These are phyloP conservation scores for Diglossa cyanea DNA, from an alignment of 2,797 vertebrate species.

Conservation along the genomic window DNA sequence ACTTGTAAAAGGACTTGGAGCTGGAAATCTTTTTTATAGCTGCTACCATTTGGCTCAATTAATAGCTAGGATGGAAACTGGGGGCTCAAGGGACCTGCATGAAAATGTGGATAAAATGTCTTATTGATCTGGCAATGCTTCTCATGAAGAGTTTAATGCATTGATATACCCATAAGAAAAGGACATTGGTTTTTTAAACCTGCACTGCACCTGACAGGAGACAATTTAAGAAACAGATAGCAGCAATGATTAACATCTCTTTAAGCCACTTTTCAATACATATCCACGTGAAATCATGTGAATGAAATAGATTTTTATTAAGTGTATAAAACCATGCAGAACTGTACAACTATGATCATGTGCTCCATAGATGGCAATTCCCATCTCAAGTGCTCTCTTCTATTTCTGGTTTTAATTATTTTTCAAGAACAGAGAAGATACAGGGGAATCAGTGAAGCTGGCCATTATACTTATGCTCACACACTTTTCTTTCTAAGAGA, in stretches of 20 bases:
- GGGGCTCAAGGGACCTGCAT: constrained; percentile 32
- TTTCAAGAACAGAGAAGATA: not conserved
- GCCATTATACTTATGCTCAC: not conserved
- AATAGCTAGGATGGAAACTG: constrained; percentile 51
- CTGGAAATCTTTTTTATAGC: not conserved
- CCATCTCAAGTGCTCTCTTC: not conserved
- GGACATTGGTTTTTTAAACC: not conserved
- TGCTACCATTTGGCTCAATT: constrained; percentile 63
- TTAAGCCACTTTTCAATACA: not conserved
- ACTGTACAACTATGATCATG: not conserved
- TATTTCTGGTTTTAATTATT: constrained; percentile 45
- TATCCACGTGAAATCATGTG: not conserved
- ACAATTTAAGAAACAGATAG: constrained; percentile 9
- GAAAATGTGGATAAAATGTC: constrained; percentile 64
- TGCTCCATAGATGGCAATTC: not conserved
- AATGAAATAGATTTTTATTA: constrained; percentile 31
- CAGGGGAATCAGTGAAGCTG: not conserved
- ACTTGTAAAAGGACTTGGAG: not conserved
- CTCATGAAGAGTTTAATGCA: constrained; percentile 48
- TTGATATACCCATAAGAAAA: constrained; percentile 25
- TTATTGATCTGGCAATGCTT: constrained; percentile 66
- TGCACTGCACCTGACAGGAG: not conserved
- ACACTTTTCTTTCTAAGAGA: not conserved
- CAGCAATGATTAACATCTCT: not conserved
- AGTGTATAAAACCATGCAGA: not conserved